Conservation (phyloP, 2,888 invertebrate genomes). For the Chrysopilus asiliformis region DNA sequence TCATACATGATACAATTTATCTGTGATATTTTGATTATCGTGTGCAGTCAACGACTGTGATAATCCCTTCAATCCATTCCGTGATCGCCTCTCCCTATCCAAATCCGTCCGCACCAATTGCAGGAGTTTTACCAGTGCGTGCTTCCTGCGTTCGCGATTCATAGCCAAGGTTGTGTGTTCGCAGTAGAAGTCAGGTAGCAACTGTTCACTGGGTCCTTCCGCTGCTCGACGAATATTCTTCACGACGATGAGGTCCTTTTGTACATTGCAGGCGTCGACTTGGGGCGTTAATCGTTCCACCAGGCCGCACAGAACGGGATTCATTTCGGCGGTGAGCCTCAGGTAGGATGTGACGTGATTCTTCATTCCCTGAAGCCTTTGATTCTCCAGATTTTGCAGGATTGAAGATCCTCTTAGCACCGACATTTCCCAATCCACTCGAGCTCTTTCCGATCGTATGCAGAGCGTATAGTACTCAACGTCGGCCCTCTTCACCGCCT, state of each 20-base stretch:
- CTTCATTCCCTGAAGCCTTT: constrained; percentile 70
- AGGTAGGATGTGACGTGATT: constrained; percentile 51
- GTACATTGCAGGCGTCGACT: constrained; percentile 31
- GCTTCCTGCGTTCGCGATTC: constrained; percentile 80
- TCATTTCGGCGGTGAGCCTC: constrained; percentile 54
- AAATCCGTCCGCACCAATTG: constrained; percentile 77
- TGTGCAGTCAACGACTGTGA: constrained; percentile 82
- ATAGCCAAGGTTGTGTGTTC: constrained; percentile 87
- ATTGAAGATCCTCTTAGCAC: constrained; percentile 75
- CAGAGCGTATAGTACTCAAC: constrained; percentile 87
- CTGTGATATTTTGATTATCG: constrained; percentile 80
- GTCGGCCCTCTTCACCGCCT: constrained; percentile 81
- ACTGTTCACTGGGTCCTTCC: constrained; percentile 59
- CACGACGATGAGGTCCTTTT: constrained; percentile 33
- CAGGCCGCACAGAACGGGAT: constrained; percentile 63
- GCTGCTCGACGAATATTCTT: constrained; percentile 33
- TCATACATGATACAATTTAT: constrained; percentile 78
- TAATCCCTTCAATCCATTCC: constrained; percentile 77
- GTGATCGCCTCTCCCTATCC: constrained; percentile 78
- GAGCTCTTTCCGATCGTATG: constrained; percentile 77
- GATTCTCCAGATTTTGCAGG: constrained; percentile 81
- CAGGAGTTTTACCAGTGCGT: constrained; percentile 70
- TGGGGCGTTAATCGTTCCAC: constrained; percentile 27
- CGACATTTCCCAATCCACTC: constrained; percentile 84
- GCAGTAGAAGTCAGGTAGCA: constrained; percentile 87